Base-by-base conservation (phyloP, 2,888 invertebrate genomes). In the Phortica magna region DNA sequence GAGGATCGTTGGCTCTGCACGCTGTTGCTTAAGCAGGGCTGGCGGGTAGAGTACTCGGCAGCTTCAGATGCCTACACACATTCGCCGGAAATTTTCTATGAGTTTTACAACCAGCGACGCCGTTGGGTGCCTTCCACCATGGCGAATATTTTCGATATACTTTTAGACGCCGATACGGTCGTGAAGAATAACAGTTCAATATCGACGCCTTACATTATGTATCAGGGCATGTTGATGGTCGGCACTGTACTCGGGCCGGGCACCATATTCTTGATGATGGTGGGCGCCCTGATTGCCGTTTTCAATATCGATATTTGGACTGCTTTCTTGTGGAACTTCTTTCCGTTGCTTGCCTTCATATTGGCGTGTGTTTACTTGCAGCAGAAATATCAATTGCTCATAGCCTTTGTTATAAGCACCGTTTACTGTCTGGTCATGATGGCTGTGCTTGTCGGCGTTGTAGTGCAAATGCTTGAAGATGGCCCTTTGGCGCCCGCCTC, bases 1-100 rank as follows among this genome's bases (percentile, higher is more conserved):
- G 98, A 99, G 91, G 98, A 99, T 92, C 94, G 98, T 80, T 98
- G 98, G 98, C 92, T 98, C 7, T 98, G 98, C 90, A 98, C 98
- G 0, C 92, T 98, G 73, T 93, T 99, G 0, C 93, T 98, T 0
- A 98, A 98, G 91, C 94, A 97, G 83, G 98, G 98, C 0, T 98
- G 97, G 89, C 94, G 97, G 31, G 95, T 99, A 0, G 98, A 98
- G 89, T 98, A 98, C 92, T 97, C 97, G 0, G 98, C 98, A 0
- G 98, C 98, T 0, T 97, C 98, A 0, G 98, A 98, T 89, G 97
- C 98, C 0, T 96, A 96, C 92, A 99, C 98, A 0, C 98, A 98
- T 90, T 97, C 98, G 42, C 98, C 98, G 0, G 98, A 98, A 92
- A 94, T 92, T 12, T 98, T 98, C 91, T 95, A 95, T 82, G 98